phyloP scores from a whole-genome alignment of 2,888 invertebrate genomes.

The Rhagonycha lutea region DNA sequence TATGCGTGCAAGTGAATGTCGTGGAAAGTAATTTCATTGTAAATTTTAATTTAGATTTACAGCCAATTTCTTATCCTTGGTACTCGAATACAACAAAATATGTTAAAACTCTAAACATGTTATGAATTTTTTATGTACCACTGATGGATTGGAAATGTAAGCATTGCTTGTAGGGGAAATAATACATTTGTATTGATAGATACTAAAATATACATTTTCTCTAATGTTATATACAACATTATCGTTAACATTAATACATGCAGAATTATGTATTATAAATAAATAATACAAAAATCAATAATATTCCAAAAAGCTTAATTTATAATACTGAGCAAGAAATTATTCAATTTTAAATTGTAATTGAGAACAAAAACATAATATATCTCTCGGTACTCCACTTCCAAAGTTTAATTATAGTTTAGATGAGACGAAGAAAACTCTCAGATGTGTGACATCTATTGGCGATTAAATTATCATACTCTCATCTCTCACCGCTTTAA shows the following conservation, averaged over 20 bases:
- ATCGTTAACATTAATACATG: slow-evolving; percentile 8
- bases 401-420: not conserved
- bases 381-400: not conserved
- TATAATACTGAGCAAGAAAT: not conserved
- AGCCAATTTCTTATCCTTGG: not conserved
- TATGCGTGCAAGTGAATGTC: not conserved
- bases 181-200: slow-evolving; percentile 42
- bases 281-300: not conserved
- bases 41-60: not conserved
- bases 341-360: not conserved
- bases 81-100: not conserved
- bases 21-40: not conserved
- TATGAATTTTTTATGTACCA: slow-evolving; percentile 29
- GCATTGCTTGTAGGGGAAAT: slow-evolving; percentile 39
- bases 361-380: not conserved
- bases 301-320: not conserved
- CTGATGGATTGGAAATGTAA: slow-evolving; percentile 46
- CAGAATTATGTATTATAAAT: not conserved
- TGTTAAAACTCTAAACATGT: not conserved
- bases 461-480: not conserved
- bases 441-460: too few species aligned
- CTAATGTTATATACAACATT: slow-evolving; percentile 23
- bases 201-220: slow-evolving; percentile 47
- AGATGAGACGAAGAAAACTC: too few species aligned
- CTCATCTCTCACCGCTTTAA: not conserved